Evolutionary conservation across 1,140 invertebrate species (phyloP).

Genomic region (Aphidius gifuensis): DNA sequence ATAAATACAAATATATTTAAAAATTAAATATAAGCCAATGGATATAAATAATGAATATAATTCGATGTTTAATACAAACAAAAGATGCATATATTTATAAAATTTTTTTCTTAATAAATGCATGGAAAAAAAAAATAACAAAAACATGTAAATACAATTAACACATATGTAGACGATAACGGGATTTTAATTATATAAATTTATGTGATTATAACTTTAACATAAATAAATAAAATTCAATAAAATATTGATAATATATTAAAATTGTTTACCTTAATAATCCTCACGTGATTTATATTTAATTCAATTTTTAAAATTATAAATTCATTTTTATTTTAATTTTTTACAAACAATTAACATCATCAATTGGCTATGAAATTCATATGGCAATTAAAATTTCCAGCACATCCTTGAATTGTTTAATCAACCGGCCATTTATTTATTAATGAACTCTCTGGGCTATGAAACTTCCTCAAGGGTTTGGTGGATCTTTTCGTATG

Average conservation of each 20-base stretch:
- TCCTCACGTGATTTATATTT: too few relatives aligned
- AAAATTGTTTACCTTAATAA: neutral
- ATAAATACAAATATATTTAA: slow-evolving; percentile 14
- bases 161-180: slow-evolving; percentile 35
- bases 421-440: slow-evolving; percentile 9
- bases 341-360: too few relatives aligned
- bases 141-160: slow-evolving; percentile 42
- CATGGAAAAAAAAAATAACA: slow-evolving; percentile 11
- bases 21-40: too few relatives aligned
- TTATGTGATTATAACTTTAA: slow-evolving; percentile 53
- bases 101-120: slow-evolving; percentile 18
- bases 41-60: neutral
- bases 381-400: too few relatives aligned
- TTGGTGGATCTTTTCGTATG: slow-evolving; percentile 6
- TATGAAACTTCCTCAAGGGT: neutral
- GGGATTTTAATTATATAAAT: slow-evolving; percentile 46
- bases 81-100: too few relatives aligned
- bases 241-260: slow-evolving; percentile 33
- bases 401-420: too few relatives aligned
- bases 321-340: too few relatives aligned
- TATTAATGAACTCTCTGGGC: too few relatives aligned
- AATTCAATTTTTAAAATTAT: too few relatives aligned
- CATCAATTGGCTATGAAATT: too few relatives aligned
- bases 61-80: slow-evolving; percentile 28
- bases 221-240: slow-evolving; percentile 50